Evolutionary conservation across 2,888 invertebrate genomes (phyloP).

Genomic region (Andrena marginata): DNA sequence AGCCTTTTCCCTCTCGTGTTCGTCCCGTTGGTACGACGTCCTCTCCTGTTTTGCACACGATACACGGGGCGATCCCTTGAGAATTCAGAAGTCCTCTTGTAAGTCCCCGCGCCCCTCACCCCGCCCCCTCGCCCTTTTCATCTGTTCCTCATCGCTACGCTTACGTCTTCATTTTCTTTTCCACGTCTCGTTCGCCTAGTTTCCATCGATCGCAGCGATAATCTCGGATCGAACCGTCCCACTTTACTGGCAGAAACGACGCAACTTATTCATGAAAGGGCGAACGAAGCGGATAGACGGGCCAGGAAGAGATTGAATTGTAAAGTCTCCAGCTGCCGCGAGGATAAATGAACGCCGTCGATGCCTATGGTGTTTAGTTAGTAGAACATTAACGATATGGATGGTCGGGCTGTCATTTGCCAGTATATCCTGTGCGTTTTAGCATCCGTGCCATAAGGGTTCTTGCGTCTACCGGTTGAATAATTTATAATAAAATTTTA

Average conservation of each 20-base stretch:
- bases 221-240: conserved; percentile 41
- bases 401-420: too few relatives aligned
- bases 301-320: conserved; percentile 37
- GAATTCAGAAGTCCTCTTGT: conserved; percentile 67
- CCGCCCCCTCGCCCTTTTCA: conserved; percentile 43
- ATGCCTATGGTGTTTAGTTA: background rate
- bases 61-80: conserved; percentile 73
- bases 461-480: too few relatives aligned
- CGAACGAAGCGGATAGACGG: conserved; percentile 25
- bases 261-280: conserved; percentile 47
- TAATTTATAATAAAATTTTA: too few relatives aligned
- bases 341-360: conserved; percentile 17
- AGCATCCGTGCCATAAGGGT: too few relatives aligned
- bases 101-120: conserved; percentile 19
- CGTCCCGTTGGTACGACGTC: conserved; percentile 21
- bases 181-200: conserved; percentile 9
- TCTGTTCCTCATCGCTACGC: conserved; percentile 55
- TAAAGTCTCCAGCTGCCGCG: conserved; percentile 18
- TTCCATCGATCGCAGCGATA: conserved; percentile 56
- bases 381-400: background rate
- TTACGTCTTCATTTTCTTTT: conserved; percentile 45
- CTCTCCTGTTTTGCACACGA: conserved; percentile 69
- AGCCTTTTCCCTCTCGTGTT: background rate
- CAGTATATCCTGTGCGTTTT: too few relatives aligned
- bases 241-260: conserved; percentile 15